These are phyloP conservation scores for Cerceris ruficornis DNA, from an alignment of 2,888 invertebrate species.

Conservation along the genomic window DNA sequence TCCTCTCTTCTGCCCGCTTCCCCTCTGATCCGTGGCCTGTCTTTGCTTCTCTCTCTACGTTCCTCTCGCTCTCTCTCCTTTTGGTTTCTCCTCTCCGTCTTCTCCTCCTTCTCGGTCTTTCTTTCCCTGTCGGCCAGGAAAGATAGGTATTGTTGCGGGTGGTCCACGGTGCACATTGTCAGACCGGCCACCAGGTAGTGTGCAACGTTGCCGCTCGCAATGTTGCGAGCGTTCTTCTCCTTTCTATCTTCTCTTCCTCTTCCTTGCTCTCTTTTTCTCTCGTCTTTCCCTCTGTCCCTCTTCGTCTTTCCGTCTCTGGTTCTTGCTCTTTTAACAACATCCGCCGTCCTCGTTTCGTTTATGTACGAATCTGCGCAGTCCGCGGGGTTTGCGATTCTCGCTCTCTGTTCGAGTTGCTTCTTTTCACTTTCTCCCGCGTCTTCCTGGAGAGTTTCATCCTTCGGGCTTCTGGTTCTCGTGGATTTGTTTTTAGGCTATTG, in stretches of 20 bases:
- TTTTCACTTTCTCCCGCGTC: too few relatives aligned
- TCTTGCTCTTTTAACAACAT: constrained; percentile 1
- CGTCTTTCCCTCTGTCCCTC: neutral
- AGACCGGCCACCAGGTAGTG: constrained; percentile 80
- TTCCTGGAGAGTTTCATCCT: too few relatives aligned
- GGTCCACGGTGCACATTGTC: constrained; percentile 80
- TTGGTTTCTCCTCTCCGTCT: constrained; percentile 11
- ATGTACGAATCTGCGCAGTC: neutral
- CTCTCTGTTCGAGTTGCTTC: too few relatives aligned
- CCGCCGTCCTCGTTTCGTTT: constrained; percentile 1
- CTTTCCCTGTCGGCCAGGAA: constrained; percentile 70
- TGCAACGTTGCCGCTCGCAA: constrained; percentile 79
- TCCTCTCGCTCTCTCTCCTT: constrained; percentile 30
- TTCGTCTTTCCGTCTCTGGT: neutral
- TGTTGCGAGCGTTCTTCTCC: constrained; percentile 70
- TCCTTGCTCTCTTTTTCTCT: constrained; percentile 6
- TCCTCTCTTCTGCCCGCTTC: constrained; percentile 23
- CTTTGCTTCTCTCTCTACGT: constrained; percentile 8
- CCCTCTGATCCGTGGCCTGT: constrained; percentile 27
- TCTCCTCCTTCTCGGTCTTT: constrained; percentile 40
- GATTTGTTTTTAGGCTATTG: too few relatives aligned
- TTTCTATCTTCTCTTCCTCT: constrained; percentile 41
- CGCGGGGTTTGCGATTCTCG: too few relatives aligned
- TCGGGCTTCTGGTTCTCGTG: too few relatives aligned
- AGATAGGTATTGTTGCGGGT: constrained; percentile 80